Evolutionary conservation across 1,140 invertebrate genomes (phyloP).

Genomic region (Rhagoletis zephyria): DNA sequence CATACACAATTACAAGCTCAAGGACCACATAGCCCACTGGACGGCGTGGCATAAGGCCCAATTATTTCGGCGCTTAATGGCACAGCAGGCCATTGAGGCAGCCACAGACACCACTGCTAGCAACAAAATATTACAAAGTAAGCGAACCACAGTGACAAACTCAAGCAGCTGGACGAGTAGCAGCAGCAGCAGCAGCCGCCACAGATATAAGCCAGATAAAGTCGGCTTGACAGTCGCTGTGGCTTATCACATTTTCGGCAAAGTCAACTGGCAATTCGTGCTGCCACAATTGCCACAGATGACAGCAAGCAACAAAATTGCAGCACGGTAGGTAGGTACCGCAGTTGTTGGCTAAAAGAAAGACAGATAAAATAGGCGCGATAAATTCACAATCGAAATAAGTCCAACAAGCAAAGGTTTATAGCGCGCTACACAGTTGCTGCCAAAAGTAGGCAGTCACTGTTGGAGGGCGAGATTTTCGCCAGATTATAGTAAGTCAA

Average conservation of each 20-base stretch:
- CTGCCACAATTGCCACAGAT: slow-evolving; percentile 22
- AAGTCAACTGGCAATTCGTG: slow-evolving; percentile 26
- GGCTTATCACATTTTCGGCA: slow-evolving; percentile 33
- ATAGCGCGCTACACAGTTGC: background rate
- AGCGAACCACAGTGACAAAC: slow-evolving; percentile 7
- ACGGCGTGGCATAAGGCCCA: background rate
- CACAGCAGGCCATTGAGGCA: slow-evolving; percentile 21
- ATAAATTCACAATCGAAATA: slow-evolving; percentile 48
- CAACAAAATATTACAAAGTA: background rate
- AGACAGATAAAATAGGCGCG: slow-evolving; percentile 4
- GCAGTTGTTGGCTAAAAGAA: background rate
- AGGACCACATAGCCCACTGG: background rate
- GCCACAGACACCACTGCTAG: background rate
- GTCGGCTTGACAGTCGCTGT: slow-evolving; percentile 11
- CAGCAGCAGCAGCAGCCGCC: background rate
- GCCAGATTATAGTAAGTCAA: background rate
- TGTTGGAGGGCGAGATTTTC: slow-evolving; percentile 30
- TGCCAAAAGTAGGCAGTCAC: background rate
- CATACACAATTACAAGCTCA: background rate
- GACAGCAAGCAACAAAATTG: background rate
- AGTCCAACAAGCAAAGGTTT: background rate
- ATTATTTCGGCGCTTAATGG: slow-evolving; percentile 29
- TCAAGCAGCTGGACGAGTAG: slow-evolving; percentile 6
- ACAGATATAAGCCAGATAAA: slow-evolving; percentile 31
- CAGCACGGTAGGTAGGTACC: background rate